Evolutionary conservation across 2,113 vertebrate species (phyloP), one percentile per base, ranked within the genome.

Genomic region (Aix galericulata): DNA sequence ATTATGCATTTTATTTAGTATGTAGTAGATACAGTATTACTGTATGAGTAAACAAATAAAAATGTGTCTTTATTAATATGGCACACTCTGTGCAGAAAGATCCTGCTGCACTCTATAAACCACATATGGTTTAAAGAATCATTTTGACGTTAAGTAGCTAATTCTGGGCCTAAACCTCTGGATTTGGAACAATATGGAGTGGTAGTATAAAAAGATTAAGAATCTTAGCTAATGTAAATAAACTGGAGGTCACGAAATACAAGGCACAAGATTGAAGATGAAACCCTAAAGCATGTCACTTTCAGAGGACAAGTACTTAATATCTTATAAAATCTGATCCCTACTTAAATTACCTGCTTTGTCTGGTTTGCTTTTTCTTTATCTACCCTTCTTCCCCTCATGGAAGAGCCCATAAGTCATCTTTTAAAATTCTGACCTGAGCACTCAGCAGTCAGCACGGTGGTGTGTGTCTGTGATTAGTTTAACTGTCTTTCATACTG

Each of bases 1-100:
- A 88, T 95, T 90, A 93, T 93, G 94, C 55, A 83, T 95, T 95
- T 94, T 95, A 64, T 94, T 94, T 95, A 68, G 82, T 80, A 38
- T 71, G 38, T 91, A 78, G 88, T 84, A 91, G 90, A 86, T 93
- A 86, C 68, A 76, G 76, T 90, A 88, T 84, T 96, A 86, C 48
- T 48, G 26, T 80, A 71, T 84, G 38, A 83, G 69, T 94, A 95
- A 95, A 92, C 76, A 86, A 89, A 86, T 91, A 67, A 85, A 92
- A 93, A 95, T 82, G 58, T 74, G 89, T 80, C 36, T 84, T 68
- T 88, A 91, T 91, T 96, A 76, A 86, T 90, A 74, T 36, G 82
- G 87, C 40, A 91, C 84, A 78, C 38, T 42, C 56, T 82, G 12
- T 72, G n/a, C 60, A 60, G 88, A 90, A 90, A 75, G 55, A 83